Evolutionary conservation across 2,888 invertebrate genomes (phyloP).

Genomic region (Agonopterix arenella): DNA sequence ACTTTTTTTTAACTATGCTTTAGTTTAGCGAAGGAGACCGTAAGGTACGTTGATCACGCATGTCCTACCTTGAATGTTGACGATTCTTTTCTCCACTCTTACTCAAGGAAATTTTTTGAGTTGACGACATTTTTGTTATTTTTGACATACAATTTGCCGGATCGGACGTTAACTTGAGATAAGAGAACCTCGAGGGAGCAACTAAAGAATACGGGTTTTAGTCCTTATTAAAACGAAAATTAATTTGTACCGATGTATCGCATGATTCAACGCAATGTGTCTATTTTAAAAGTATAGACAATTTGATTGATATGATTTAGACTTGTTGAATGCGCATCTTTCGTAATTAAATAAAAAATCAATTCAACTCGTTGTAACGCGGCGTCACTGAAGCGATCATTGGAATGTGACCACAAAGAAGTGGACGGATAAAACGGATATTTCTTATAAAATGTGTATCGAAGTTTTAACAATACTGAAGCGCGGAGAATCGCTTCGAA

Average conservation of each 20-base stretch:
- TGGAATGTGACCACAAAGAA: conserved; percentile 53
- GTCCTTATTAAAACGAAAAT: neutral
- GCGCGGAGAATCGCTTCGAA: conserved; percentile 53
- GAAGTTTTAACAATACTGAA: conserved; percentile 29
- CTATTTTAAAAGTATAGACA: neutral
- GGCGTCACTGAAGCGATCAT: conserved; percentile 38
- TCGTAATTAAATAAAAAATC: conserved; percentile 7
- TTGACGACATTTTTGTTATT: too few species aligned
- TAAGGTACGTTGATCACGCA: too few species aligned
- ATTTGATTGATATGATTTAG: conserved; percentile 5
- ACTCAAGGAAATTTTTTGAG: too few species aligned
- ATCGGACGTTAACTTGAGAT: too few species aligned
- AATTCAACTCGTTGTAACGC: conserved; percentile 8
- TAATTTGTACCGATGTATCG: neutral
- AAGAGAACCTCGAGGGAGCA: neutral
- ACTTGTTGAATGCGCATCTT: conserved; percentile 4
- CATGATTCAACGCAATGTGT: conserved; percentile 5
- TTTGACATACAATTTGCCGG: too few species aligned
- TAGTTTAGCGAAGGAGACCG: too few species aligned
- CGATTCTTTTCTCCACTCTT: too few species aligned
- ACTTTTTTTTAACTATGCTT: too few species aligned
- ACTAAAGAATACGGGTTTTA: neutral
- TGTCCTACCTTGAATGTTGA: too few species aligned
- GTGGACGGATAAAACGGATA: conserved; percentile 31
- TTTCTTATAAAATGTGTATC: conserved; percentile 43